Conservation (phyloP, 2,797 vertebrate species). For the Semotilus atromaculatus region DNA sequence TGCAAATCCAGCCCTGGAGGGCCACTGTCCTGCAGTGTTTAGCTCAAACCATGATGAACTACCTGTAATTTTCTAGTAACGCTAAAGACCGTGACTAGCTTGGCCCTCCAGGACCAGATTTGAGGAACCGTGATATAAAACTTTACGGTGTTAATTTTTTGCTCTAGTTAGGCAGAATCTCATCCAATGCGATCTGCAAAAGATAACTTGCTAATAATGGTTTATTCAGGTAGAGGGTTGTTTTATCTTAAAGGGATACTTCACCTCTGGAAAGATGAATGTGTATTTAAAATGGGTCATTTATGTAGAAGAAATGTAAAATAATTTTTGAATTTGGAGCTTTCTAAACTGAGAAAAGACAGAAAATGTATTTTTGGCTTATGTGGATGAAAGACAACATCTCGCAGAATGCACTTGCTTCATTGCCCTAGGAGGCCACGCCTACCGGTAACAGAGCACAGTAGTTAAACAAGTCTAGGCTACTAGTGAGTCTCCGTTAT, state of each 20-base stretch:
- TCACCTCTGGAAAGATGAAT: too few relatives aligned
- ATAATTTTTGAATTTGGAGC: too few relatives aligned
- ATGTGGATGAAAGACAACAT: too few relatives aligned
- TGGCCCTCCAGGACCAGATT: background rate
- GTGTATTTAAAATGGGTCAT: too few relatives aligned
- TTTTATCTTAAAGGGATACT: background rate
- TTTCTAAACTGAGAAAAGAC: too few relatives aligned
- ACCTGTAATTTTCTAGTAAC: background rate
- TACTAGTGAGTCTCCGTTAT: too few relatives aligned
- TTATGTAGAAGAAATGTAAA: too few relatives aligned
- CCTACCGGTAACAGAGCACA: too few relatives aligned
- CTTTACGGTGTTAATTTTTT: background rate
- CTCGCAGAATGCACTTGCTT: too few relatives aligned
- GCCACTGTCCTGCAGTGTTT: background rate
- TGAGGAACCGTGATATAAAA: background rate
- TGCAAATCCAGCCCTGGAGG: background rate
- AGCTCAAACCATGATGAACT: background rate
- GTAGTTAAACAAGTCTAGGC: too few relatives aligned
- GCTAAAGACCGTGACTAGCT: background rate
- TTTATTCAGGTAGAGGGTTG: background rate
- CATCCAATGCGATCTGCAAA: background rate
- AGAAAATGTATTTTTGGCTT: too few relatives aligned
- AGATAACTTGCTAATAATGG: constrained; percentile 1
- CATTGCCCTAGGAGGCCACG: too few relatives aligned
- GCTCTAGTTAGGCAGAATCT: background rate